Conservation (phyloP, 53 echinoderm and acorn worm species). For the Mesocentrotus franciscanus region DNA sequence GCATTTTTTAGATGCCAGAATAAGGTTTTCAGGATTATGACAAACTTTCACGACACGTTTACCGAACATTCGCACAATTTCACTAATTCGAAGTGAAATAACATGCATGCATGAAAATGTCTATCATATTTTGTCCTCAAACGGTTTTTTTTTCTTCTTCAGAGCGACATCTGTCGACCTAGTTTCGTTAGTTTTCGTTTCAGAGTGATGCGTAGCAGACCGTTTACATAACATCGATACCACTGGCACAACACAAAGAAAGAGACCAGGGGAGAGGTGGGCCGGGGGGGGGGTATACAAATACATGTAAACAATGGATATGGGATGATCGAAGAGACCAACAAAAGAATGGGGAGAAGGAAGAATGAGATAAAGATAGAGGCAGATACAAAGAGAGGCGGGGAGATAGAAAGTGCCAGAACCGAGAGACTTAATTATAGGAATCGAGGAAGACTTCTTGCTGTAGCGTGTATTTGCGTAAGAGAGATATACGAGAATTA, state of each 20-base stretch:
- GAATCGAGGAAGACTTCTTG: too few relatives aligned
- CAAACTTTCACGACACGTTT: too few relatives aligned
- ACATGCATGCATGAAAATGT: background rate
- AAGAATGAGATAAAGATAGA: background rate
- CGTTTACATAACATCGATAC: background rate
- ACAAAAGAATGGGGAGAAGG: background rate
- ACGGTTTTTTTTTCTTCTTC: too few relatives aligned
- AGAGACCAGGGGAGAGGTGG: background rate
- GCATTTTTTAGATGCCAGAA: too few relatives aligned
- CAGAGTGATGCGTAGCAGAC: background rate
- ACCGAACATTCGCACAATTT: too few relatives aligned
- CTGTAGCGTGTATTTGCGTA: too few relatives aligned
- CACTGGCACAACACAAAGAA: background rate
- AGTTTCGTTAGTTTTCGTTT: background rate
- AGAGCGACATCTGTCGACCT: background rate
- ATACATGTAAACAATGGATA: background rate
- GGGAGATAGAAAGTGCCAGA: too few relatives aligned
- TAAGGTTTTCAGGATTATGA: too few relatives aligned
- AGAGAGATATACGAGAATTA: too few relatives aligned
- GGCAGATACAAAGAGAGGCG: background rate
- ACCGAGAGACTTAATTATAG: too few relatives aligned
- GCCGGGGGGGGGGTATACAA: background rate
- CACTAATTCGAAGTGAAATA: background rate
- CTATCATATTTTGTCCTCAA: too few relatives aligned
- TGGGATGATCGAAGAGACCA: background rate